Evolutionary conservation across 2,888 invertebrate genomes (phyloP).

Genomic region (Melangyna quadrimaculata): DNA sequence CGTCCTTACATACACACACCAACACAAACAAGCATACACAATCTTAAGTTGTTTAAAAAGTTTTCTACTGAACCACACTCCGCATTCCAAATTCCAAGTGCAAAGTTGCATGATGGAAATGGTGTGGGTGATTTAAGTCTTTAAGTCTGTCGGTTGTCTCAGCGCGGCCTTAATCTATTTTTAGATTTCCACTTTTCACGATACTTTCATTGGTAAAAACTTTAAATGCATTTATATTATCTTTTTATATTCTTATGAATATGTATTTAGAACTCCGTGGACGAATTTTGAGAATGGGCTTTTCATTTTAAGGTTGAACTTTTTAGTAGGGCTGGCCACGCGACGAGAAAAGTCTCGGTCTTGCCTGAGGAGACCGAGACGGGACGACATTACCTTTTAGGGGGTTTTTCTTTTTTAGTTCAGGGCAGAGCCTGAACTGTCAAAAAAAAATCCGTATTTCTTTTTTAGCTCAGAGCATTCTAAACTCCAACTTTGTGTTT

Average conservation of each 20-base stretch:
- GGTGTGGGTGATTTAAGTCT: slow-evolving; percentile 9
- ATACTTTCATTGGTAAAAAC: slow-evolving; percentile 13
- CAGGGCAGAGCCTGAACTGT: too few species aligned
- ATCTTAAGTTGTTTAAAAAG: slow-evolving; percentile 43
- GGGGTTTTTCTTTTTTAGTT: too few species aligned
- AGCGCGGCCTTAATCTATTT: slow-evolving; percentile 17
- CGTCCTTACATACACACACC: slow-evolving; percentile 23
- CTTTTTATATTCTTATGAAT: neutral
- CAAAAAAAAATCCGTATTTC: too few species aligned
- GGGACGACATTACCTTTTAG: too few species aligned
- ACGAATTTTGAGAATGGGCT: too few species aligned
- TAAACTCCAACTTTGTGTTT: too few species aligned
- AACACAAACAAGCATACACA: slow-evolving; percentile 11
- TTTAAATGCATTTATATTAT: neutral
- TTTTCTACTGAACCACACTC: slow-evolving; percentile 33
- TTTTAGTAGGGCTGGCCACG: too few species aligned
- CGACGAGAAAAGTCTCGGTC: too few species aligned
- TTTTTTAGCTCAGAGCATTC: too few species aligned
- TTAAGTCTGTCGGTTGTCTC: neutral
- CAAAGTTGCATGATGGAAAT: slow-evolving; percentile 40
- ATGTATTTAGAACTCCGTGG: neutral
- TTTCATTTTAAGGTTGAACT: too few species aligned
- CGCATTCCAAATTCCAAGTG: slow-evolving; percentile 54
- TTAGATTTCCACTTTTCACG: slow-evolving; percentile 13
- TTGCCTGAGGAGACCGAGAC: too few species aligned